phyloP scores from a whole-genome alignment of 2,113 vertebrate genomes.

The western clawed frog (Xenopus tropicalis) region UCB_Xtro_10.0 CM004445.2:145713001-145713500 shows the following conservation, averaged over 20 bases:
- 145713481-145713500: slow-evolving; percentile 23
- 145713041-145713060: slow-evolving; percentile 4
- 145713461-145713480: slow-evolving; percentile 41
- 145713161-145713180: not conserved
- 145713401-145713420: slow-evolving; percentile 7
- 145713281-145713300: not conserved
- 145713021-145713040: not conserved
- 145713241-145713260: slow-evolving; percentile 15
- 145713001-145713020: not conserved
- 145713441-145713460: not conserved
- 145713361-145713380: not conserved
- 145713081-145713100: slow-evolving; percentile 12
- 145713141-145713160: slow-evolving; percentile 13
- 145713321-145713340: not conserved
- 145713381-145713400: slow-evolving; percentile 11
- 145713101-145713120: slow-evolving; percentile 10
- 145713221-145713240: slow-evolving; percentile 17
- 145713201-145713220: slow-evolving; percentile 15
- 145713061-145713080: slow-evolving; percentile 11
- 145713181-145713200: slow-evolving; percentile 17
- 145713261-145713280: not conserved
- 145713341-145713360: slow-evolving; percentile 9
- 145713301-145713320: not conserved
- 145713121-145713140: slow-evolving; percentile 28
- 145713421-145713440: slow-evolving; percentile 7